These are phyloP conservation scores for Imbricaverruca yamaguchii DNA, from an alignment of 2,888 invertebrate genomes.

Conservation along the genomic window DNA sequence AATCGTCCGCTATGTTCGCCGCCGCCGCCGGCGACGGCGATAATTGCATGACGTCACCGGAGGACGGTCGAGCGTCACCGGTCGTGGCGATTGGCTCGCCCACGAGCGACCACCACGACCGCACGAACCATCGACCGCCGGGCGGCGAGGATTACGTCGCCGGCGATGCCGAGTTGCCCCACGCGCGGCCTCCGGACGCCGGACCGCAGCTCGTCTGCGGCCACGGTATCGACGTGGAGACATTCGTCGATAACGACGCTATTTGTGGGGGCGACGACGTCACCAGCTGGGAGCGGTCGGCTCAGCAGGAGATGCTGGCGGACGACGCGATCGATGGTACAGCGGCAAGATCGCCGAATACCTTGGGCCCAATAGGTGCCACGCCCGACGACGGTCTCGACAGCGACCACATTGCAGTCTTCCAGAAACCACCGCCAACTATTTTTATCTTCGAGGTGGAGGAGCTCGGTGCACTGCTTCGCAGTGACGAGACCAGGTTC, in stretches of 20 bases:
- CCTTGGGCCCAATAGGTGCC: too few species aligned
- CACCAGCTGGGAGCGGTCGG: too few species aligned
- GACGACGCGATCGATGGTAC: too few species aligned
- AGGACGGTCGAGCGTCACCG: background rate
- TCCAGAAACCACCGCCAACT: background rate
- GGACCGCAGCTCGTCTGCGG: background rate
- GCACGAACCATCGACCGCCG: background rate
- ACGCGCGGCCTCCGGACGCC: background rate
- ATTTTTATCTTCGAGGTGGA: conserved; percentile 8
- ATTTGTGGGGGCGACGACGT: too few species aligned
- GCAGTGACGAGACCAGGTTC: background rate
- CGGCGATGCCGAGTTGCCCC: too few species aligned
- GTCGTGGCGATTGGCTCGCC: background rate
- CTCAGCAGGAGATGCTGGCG: too few species aligned
- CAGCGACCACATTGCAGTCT: background rate
- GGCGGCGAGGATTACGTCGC: background rate
- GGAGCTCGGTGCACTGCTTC: background rate
- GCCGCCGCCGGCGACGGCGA: background rate
- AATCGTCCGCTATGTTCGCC: too few species aligned
- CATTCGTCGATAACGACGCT: background rate
- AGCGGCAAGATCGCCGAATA: too few species aligned
- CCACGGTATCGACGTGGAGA: background rate
- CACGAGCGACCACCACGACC: background rate
- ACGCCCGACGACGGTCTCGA: too few species aligned
- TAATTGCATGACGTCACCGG: background rate